These are phyloP conservation scores for Heteractis magnifica DNA, from an alignment of 92 coral and sea anemone genomes.

Conservation along the genomic window DNA sequence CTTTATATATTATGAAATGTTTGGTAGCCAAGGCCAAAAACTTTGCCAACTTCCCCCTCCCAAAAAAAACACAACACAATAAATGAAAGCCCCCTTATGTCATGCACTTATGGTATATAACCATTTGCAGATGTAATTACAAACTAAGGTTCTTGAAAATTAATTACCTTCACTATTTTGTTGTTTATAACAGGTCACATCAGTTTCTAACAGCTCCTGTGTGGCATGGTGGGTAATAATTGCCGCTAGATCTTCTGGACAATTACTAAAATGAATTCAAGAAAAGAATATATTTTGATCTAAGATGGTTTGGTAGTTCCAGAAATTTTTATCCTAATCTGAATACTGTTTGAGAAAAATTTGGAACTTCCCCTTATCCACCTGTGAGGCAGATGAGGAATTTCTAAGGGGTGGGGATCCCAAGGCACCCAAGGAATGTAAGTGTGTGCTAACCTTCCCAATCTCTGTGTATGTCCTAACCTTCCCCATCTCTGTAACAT, in stretches of 20 bases:
- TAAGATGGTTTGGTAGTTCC: background rate
- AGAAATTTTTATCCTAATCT: background rate
- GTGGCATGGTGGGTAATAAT: slow-evolving; percentile 64
- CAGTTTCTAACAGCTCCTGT: slow-evolving; percentile 45
- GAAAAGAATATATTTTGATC: background rate
- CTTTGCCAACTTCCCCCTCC: too few relatives aligned
- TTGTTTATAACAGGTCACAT: slow-evolving; percentile 49
- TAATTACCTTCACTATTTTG: slow-evolving; percentile 36
- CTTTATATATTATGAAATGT: too few relatives aligned
- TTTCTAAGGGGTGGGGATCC: too few relatives aligned
- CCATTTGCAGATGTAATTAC: background rate
- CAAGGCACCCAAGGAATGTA: too few relatives aligned
- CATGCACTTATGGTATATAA: too few relatives aligned
- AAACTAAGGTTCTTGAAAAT: background rate
- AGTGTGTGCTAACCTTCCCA: too few relatives aligned
- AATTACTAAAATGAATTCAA: slow-evolving; percentile 46
- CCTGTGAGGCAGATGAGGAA: background rate
- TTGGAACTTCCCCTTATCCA: background rate
- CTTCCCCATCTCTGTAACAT: too few relatives aligned
- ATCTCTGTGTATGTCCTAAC: too few relatives aligned
- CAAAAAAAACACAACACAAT: too few relatives aligned
- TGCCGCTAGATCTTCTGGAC: slow-evolving; percentile 59
- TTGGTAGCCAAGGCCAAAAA: too few relatives aligned
- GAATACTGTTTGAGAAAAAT: too few relatives aligned
- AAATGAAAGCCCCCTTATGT: too few relatives aligned